Evolutionary conservation across 2,113 vertebrate species (phyloP), one percentile per base, ranked within the genome.

Genomic region (Leucoraja erinaceus): DNA sequence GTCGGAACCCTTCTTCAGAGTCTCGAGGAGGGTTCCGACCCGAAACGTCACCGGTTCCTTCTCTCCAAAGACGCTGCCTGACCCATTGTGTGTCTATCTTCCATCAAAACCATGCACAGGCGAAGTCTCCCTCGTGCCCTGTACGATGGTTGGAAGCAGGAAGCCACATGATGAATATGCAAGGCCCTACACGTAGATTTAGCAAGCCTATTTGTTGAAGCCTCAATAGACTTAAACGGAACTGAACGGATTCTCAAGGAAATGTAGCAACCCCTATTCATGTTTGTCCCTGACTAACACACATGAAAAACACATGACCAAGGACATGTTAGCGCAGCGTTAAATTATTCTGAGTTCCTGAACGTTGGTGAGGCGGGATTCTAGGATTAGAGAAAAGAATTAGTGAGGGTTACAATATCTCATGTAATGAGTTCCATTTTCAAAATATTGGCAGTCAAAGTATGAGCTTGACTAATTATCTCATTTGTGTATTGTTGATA

Each of bases 401-500:
- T 10, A 61, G 74, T n/a, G 8, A 28, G 4, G 59, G 11, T 86
- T 88, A 47, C 38, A 47, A 3, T 47, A 61, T n/a, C 31, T 63
- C 28, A 18, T 18, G 59, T 33, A 7, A 63, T 28, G 61, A 63
- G 83, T 31, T 31, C 7, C n/a, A 88, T 88, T 61, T 88, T 66
- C 59, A 88, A 31, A 54, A 31, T 63, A 31, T 31, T 88, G 16
- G 59, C 83, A 88, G 83, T 63, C 83, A 88, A 63, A 61, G 4
- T 86, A 31, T 88, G 83, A 88, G 61, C 28, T 59, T 28, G 31
- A 88, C 83, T 88, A 88, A 88, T 88, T 31, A 88, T 31, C 59
- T 63, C 83, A 88, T 61, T 88, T 88, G 59, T 88, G 59, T n/a
- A 31, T 88, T 31, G 83, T n/a, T 88, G 59, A 88, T 59, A 63